phyloP scores from a whole-genome alignment of 2,888 invertebrate species.

The Apotomis capreana region DNA sequence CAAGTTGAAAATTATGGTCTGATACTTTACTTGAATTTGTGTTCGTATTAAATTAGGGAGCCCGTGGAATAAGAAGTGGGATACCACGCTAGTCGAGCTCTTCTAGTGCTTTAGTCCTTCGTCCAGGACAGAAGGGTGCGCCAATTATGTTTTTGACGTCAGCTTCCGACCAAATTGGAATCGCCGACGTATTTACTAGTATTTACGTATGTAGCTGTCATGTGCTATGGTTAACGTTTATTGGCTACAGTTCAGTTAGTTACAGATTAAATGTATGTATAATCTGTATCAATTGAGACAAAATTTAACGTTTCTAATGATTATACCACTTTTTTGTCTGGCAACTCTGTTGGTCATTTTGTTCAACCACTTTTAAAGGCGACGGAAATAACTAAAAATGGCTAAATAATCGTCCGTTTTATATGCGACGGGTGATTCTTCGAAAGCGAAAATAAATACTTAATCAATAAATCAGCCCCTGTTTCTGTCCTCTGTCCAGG shows the following conservation, averaged over 20 bases:
- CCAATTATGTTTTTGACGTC: conserved; percentile 79
- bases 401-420: no score
- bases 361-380: no score
- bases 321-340: no score
- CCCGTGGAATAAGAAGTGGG: background rate
- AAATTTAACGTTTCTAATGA: background rate
- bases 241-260: no score
- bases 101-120: conserved; percentile 47
- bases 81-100: background rate
- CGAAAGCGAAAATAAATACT: background rate
- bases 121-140: conserved; percentile 61
- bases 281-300: background rate
- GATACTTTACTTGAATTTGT: no score
- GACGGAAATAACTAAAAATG: no score
- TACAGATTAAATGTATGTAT: no score
- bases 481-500: background rate
- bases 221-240: background rate
- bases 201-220: background rate
- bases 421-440: background rate
- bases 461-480: background rate
- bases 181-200: conserved; percentile 48
- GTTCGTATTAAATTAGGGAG: no score
- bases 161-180: conserved; percentile 64
- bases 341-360: no score
- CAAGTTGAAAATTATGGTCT: no score